Evolutionary conservation across 1,140 invertebrate genomes (phyloP).

Genomic region (Ips typographus): DNA sequence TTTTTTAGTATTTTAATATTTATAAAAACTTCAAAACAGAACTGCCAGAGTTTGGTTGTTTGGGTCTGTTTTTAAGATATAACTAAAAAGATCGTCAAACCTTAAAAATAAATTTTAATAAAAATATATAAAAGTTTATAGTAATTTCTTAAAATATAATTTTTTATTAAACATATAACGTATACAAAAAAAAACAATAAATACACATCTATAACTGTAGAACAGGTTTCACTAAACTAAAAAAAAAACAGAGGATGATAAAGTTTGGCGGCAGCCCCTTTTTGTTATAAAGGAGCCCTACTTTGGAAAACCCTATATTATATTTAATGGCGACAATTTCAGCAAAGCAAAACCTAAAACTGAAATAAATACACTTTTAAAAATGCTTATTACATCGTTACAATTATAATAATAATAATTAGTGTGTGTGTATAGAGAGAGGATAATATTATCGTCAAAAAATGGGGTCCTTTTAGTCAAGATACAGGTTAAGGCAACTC

Average conservation of each 20-base stretch:
- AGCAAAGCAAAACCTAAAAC: constrained; percentile 25
- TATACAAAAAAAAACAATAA: constrained; percentile 40
- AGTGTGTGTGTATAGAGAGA: not conserved
- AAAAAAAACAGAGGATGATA: not conserved
- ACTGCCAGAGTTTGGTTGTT: constrained; percentile 1
- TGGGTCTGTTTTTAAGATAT: too few species aligned
- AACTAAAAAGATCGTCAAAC: constrained; percentile 10
- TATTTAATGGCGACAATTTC: constrained; percentile 29
- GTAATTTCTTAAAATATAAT: constrained; percentile 37
- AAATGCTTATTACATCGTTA: constrained; percentile 31
- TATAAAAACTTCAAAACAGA: constrained; percentile 8
- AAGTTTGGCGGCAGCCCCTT: not conserved
- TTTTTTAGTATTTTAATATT: not conserved
- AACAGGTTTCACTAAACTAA: constrained; percentile 28
- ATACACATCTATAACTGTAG: constrained; percentile 37
- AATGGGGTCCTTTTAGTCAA: not conserved
- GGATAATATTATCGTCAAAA: constrained; percentile 28
- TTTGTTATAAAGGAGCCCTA: not conserved
- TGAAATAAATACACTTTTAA: constrained; percentile 30
- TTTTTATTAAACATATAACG: constrained; percentile 34
- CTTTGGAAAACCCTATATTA: constrained; percentile 10
- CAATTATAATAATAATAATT: not conserved
- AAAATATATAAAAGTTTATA: constrained; percentile 41
- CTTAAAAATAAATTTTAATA: constrained; percentile 36
- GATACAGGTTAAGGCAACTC: too few species aligned